Base-by-base conservation (phyloP, 2,113 vertebrate species). In the Hyperopisus bebe region DNA sequence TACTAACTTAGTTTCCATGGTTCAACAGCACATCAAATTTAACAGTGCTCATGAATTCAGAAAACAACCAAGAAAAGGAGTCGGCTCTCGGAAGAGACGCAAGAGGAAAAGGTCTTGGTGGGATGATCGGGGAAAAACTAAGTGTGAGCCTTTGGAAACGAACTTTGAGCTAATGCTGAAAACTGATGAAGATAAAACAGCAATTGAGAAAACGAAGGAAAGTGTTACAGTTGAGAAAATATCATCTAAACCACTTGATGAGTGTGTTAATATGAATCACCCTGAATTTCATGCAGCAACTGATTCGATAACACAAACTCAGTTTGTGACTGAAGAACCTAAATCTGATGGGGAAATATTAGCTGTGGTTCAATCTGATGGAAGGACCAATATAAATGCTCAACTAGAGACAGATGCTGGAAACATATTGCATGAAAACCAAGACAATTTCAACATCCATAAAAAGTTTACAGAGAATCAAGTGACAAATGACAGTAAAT, bases 51-150 rank as follows among this genome's bases (percentile, higher is more conserved):
- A 90, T 21, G 19, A 47, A 42, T 44, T 74, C 17, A 39, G 58
- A n/a, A 80, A 91, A 87, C 47, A 31, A 11, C 55, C 77, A 11
- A 87, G 42, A 27, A 89, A 87, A 90, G 89, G n/a, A 44, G 58
- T 66, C n/a, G 4, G 48, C 51, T 89, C 88, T 21, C 55, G 46
- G 51, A 90, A 83, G 70, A 80, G 48, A 44, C 66, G 89, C 35
- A 90, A 42, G 51, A 90, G 86, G 19, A 90, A 88, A 82, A 88
- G 89, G 42, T 90, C 89, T 24, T 90, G 89, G 90, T 90, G 83
- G 88, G 87, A 86, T 86, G 90, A 86, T 46, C 66, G 90, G 15
- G 88, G 90, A 3, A 88, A 88, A 84, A 46, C 3, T 24, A 88
- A 89, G 48, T 24, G n/a, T 86, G 47, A 51, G 44, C 58, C 46